Base-by-base conservation (phyloP, 2,113 vertebrate species). In the Motacilla alba region DNA sequence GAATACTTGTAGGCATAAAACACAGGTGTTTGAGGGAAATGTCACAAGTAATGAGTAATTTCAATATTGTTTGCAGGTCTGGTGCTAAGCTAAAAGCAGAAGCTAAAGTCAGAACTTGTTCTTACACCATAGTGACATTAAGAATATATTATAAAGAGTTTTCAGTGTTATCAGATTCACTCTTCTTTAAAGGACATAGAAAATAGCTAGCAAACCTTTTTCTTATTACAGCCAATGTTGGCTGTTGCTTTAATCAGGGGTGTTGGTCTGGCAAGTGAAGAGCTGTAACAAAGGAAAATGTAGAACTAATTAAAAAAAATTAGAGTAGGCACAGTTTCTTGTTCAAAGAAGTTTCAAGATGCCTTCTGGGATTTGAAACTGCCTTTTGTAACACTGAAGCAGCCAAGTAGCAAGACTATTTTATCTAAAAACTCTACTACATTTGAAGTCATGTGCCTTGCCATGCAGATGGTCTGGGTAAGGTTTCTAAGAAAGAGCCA, bases 401-500 rank as follows among this genome's bases (percentile, higher is more conserved):
- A 83, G 43, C 7, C 44, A 82, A 66, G 17, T 39, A 11, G 44
- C 10, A 89, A 89, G 28, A 52, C 41, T 72, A 31, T 63, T 93
- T 18, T 37, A 39, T 26, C 28, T 87, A 43, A 72, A 82, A 89
- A 55, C 3, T 19, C 44, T 35, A 21, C 7, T 52, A 39, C 3
- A 6, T 60, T 90, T 81, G 53, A 79, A 73, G 46, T 76, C 2
- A 2, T 2, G 1, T 20, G 30, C 15, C 10, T 18, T 20, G 7
- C 23, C 2, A 0, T 11, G 21, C 33, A 87, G 39, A 21, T 2
- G 2, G 19, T 55, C 28, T 49, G 30, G 3, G 14, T 44, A 39
- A 33, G 13, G 28, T 19, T 46, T 73, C 58, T 41, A 58, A 52
- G 19, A 31, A 37, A 31, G 10, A 27, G 7, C 11, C 20, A 7